Percentiles rank a stretch among this genome's conserved stretches.
phyloP scores from a whole-genome alignment of 2,797 vertebrate genomes.

The Vultur gryphus region DNA sequence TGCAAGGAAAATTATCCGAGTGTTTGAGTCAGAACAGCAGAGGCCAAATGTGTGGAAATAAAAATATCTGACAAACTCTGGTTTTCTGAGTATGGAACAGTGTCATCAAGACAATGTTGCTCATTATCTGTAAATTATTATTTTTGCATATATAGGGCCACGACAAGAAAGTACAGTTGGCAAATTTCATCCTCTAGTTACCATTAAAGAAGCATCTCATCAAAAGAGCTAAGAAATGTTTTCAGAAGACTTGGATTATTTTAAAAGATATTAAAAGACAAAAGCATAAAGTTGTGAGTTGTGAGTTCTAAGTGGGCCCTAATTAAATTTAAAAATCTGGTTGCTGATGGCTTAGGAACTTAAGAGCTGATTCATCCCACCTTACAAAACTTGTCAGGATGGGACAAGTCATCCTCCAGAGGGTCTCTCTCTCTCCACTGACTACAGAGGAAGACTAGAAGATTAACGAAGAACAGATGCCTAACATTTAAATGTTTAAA shows the following conservation, averaged over 20 bases:
- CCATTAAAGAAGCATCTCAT: not conserved
- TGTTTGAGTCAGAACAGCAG: constrained; percentile 23
- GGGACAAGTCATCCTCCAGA: not conserved
- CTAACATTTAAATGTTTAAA: not conserved
- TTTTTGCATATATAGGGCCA: not conserved
- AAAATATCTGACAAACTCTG: constrained; percentile 1
- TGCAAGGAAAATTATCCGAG: constrained; percentile 58
- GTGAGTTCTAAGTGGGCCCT: not conserved
- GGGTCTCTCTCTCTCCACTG: not conserved
- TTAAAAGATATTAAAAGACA: not conserved
- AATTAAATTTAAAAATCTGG: not conserved
- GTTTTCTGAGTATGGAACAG: not conserved
- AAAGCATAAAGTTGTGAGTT: not conserved
- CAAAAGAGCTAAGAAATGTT: not conserved
- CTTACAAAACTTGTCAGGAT: not conserved
- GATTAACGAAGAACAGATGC: not conserved
- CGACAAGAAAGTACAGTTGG: not conserved
- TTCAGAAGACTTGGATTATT: not conserved
- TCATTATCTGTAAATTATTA: not conserved
- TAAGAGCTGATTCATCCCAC: not conserved
- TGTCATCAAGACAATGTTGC: not conserved
- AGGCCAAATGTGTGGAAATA: not conserved
- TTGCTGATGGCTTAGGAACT: not conserved
- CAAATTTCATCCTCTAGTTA: not conserved
- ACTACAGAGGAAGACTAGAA: not conserved